Base-by-base conservation (phyloP, 2,113 vertebrate genomes). In the Podarcis muralis region DNA sequence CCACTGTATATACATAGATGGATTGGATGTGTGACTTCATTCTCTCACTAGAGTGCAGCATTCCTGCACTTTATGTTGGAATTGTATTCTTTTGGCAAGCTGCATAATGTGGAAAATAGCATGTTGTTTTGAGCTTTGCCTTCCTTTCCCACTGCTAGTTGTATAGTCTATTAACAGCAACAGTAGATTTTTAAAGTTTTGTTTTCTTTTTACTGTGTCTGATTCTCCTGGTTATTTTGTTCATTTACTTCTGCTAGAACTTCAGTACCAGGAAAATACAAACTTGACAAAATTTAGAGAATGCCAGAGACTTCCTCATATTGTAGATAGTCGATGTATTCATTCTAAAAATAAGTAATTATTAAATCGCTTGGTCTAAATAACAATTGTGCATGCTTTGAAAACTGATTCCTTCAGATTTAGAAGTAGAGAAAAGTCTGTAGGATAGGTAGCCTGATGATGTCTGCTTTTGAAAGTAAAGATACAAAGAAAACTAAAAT, bases 291-390 rank as follows among this genome's bases (percentile, higher is more conserved):
- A 23, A 23, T 86, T 84, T 66, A 86, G 71, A 48, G 75, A 89
- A 16, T 20, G 2, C 35, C 22, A 65, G 40, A 48, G 8, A 57
- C 35, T 32, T 59, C 23, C 25, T 62, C 3, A 68, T 66, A n/a
- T 72, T 71, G 3, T 71, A 71, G 6, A 83, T 81, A 18, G 2
- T 1, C 40, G 5, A 6, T 65, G 18, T 27, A 43, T 75, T 20
- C 71, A 76, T 20, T 18, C 23, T 18, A 48, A 78, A 88, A 92
- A 85, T 27, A 32, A 62, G 20, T 84, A 76, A 74, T 71, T 2
- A 1, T 81, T 88, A 87, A 77, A 85, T 43, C 8, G 0, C 9
- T 88, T 89, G 13, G 82, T 85, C 83, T 40, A 84, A 79, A 65
- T 81, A 27, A 79, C 7, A 69, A 79, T 12, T 86, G 40, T 16